Percentiles rank a stretch among this genome's conserved stretches.
These are phyloP conservation scores for Pherbina coryleti DNA, from an alignment of 2,888 invertebrate genomes.

Conservation along the genomic window DNA sequence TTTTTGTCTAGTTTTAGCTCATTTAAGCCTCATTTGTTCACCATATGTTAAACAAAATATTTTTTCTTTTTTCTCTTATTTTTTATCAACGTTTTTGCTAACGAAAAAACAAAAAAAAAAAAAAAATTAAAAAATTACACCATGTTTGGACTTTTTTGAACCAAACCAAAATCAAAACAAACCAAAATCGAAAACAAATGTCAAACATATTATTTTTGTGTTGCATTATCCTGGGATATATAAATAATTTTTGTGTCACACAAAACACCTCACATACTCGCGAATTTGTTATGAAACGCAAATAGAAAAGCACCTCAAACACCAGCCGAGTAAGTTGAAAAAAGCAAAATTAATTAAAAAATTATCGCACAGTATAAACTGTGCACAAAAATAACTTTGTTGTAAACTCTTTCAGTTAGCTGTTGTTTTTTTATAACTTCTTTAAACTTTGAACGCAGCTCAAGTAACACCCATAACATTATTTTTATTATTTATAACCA, in stretches of 20 bases:
- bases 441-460: constrained; percentile 4
- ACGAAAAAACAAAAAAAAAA: constrained; percentile 16
- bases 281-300: constrained; percentile 57
- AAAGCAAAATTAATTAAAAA: constrained; percentile 28
- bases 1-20: constrained; percentile 34
- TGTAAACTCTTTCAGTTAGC: constrained; percentile 14
- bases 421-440: constrained; percentile 20
- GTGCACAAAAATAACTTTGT: constrained; percentile 24
- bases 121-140: not conserved
- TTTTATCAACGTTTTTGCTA: constrained; percentile 28
- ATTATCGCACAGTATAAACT: not conserved
- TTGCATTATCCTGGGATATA: constrained; percentile 51
- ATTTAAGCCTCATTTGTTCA: constrained; percentile 47
- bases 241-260: constrained; percentile 49
- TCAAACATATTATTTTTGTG: constrained; percentile 51
- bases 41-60: constrained; percentile 57
- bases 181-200: constrained; percentile 29
- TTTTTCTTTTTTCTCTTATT: constrained; percentile 48
- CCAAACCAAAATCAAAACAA: constrained; percentile 23
- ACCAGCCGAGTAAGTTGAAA: constrained; percentile 68
- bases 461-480: not conserved
- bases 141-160: constrained; percentile 52
- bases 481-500: not conserved
- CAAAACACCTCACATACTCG: constrained; percentile 47
- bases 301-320: constrained; percentile 69